Base-by-base conservation (phyloP, 2,113 vertebrate genomes). In the Oriolus oriolus region DNA sequence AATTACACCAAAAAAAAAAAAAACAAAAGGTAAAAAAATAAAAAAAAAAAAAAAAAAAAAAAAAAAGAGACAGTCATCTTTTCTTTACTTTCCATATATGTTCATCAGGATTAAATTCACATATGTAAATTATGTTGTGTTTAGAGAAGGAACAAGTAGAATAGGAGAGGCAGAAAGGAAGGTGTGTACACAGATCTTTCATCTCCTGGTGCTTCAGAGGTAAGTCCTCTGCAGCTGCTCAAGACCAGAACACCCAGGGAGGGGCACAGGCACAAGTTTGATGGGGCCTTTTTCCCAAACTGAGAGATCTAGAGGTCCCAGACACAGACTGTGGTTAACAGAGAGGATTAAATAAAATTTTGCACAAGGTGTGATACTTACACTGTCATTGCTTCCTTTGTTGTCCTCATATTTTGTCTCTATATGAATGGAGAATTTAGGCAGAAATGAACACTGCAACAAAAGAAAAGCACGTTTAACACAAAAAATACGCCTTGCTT, bases 371-470 rank as follows among this genome's bases (percentile, higher is more conserved):
- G 9, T n/a, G 31, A 44, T 97, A 98, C 99, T 98, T 95, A 99
- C 99, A 31, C 98, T 97, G 97, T 99, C 97, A 45, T 99, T 99
- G 96, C 97, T 97, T 88, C 99, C 99, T 96, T 99, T 99, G 98
- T 99, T 99, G 98, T 99, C 99, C 90, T 99, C 99, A 1, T 99
- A 99, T 95, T 99, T 99, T 61, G 99, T 99, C 97, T 99, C 98
- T 98, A 99, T 99, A 35, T 99, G 98, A 94, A 99, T 99, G 98
- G 98, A 99, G 98, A 99, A 99, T 95, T 99, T 99, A 49, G 99
- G 99, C 97, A 99, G 98, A 95, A 99, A 99, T 19, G 99, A 99
- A 74, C 99, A 99, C 99, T 99, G 94, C 31, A 97, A 98, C 53
- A 84, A 61, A 93, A 94, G 78, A 97, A 88, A 90, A 91, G 77